Conservation (phyloP, 2,797 vertebrate species). For the Aldrovandia affinis region DNA sequence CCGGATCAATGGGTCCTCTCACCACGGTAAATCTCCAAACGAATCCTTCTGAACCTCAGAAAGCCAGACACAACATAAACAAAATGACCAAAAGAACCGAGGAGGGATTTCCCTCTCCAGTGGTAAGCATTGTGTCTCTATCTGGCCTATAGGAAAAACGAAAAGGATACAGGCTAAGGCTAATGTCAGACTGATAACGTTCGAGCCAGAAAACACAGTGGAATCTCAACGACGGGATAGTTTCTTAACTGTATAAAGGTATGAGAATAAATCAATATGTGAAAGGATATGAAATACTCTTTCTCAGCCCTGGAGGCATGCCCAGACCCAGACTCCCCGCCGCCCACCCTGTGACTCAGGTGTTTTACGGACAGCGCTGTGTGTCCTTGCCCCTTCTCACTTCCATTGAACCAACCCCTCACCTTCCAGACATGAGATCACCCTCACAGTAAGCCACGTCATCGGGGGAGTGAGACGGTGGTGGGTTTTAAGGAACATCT, state of each 20-base stretch:
- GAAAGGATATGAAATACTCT: neutral
- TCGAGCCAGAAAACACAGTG: neutral
- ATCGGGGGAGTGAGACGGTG: neutral
- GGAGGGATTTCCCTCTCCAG: neutral
- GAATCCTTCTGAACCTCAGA: neutral
- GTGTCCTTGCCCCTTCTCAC: neutral
- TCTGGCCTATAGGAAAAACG: neutral
- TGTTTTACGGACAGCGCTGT: neutral
- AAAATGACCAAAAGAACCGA: neutral
- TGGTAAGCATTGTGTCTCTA: neutral
- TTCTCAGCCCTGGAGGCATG: too few relatives aligned
- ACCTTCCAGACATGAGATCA: constrained; percentile 16
- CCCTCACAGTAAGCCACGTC: neutral
- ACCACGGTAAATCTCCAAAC: neutral
- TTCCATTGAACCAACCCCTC: neutral
- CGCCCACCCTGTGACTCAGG: constrained; percentile 10
- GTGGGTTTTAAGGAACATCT: neutral
- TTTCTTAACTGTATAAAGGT: neutral
- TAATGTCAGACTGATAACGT: neutral
- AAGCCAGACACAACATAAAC: neutral
- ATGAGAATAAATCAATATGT: neutral
- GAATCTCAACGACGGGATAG: neutral
- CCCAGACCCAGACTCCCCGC: too few relatives aligned
- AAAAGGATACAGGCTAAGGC: neutral
- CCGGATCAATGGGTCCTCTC: neutral